Evolutionary conservation across 2,113 vertebrate genomes (phyloP), one percentile per base, ranked within the genome.

Genomic region (Phocoena phocoena): DNA sequence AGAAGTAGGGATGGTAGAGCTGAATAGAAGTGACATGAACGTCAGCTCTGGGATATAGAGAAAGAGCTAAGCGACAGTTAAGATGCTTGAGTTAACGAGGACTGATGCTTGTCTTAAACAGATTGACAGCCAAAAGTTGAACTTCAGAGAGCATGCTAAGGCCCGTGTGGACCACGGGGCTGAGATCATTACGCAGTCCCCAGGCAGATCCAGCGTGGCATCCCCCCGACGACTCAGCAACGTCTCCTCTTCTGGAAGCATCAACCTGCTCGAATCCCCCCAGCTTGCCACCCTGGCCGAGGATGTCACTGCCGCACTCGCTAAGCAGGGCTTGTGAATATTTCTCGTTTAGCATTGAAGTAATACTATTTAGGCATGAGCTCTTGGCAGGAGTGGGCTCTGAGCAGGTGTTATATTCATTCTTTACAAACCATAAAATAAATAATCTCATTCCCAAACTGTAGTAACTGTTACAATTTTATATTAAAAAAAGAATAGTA

Each of bases 291-390:
- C 99, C 74, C 98, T 99, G 25, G 99, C 99, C 3, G 99, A 99
- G 98, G 99, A 99, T 65, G 99, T 99, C 98, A 99, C 99, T 0
- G 99, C 99, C 15, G 99, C 99, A 94, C 99, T 99, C 18, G 99
- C 99, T 95, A 99, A 99, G 98, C 99, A 99, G 99, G 99, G 99
- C 98, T 99, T 99, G 99, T 99, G 99, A 99, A 99, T 98, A 82
- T 90, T 97, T 98, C 98, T 95, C 93, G 44, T 97, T 98, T 97
- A 17, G 97, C 97, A 0, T 96, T 80, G 98, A 98, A 98, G 97
- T 99, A 97, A 98, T 98, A 98, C 96, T 98, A 98, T 98, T 98
- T 99, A 99, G 98, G 98, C 99, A 98, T 98, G 98, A 98, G 99
- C 98, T 99, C 99, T 98, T 97, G 98, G 98, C 98, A 98, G 98